Percentiles rank a stretch among this genome's conserved stretches.
These are phyloP conservation scores for Tachystola acroxantha DNA, from an alignment of 2,888 invertebrate species.

Conservation along the genomic window DNA sequence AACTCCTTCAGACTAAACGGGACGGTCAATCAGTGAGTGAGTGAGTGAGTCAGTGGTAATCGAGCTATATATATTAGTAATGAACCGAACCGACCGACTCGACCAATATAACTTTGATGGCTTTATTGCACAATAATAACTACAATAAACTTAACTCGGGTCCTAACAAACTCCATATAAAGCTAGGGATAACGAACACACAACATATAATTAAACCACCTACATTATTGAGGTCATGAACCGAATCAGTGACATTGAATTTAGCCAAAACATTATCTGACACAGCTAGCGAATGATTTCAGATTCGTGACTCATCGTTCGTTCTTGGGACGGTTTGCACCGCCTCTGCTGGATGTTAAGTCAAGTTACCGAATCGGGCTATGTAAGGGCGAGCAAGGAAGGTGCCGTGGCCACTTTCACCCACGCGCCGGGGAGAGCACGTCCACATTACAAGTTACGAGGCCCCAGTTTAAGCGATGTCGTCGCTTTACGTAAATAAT, in stretches of 20 bases:
- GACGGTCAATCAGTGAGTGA: too few relatives aligned
- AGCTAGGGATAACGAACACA: background rate
- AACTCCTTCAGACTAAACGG: too few relatives aligned
- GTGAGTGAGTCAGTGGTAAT: too few relatives aligned
- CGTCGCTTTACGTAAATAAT: constrained; percentile 31
- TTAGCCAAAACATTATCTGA: constrained; percentile 1
- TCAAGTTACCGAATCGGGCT: constrained; percentile 37
- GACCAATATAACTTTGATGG: too few relatives aligned
- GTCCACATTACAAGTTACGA: constrained; percentile 11
- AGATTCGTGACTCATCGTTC: constrained; percentile 7
- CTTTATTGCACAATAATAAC: too few relatives aligned
- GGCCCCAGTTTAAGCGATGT: constrained; percentile 20
- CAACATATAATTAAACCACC: background rate
- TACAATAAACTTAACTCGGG: too few relatives aligned
- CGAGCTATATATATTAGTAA: too few relatives aligned
- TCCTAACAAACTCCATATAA: too few relatives aligned
- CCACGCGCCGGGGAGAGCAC: constrained; percentile 24
- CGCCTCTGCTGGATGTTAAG: constrained; percentile 16
- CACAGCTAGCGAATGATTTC: too few relatives aligned
- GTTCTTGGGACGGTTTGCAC: background rate
- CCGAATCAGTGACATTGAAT: constrained; percentile 2
- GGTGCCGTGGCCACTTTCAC: constrained; percentile 46
- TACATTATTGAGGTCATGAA: background rate
- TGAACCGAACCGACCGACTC: too few relatives aligned
- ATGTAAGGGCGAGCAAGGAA: constrained; percentile 33